Base-by-base conservation (phyloP, 2,113 vertebrate genomes). In the Oryzias curvinotus region DNA sequence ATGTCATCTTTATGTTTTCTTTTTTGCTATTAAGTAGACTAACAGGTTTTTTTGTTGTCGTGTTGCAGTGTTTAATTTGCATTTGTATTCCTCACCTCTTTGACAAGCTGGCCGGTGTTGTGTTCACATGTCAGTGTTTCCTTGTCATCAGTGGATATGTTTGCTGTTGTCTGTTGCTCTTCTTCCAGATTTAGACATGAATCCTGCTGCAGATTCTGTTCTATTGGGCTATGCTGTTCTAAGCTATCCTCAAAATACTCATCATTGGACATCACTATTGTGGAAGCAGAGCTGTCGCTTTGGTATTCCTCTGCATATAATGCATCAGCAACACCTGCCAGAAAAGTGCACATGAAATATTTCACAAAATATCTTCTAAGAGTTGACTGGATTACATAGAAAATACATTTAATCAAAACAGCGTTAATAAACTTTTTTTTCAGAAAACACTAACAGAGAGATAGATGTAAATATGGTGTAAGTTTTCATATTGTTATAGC, bases 21-120 rank as follows among this genome's bases (percentile, higher is more conserved):
- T 50, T 3, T 8, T 12, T 18, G 23, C 36, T 23, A 57, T 17
- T 51, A 28, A 0, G 8, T 30, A 30, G 1, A 1, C 2, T 16
- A 14, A 13, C 36, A 1, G 3, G 28, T 48, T 21, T 49, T 18
- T 48, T 4, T 16, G 1, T 30, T 48, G 0, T 19, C 7, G 21
- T 48, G 18, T 48, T n/a, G 0, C 21, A 44, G 10, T 19, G 18
- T 15, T 21, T 4, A 23, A 28, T 14, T 12, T 62, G 14, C 25
- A 61, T 17, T 25, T 30, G 12, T 14, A n/a, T 21, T 36, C 36
- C 64, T 89, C 92, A 96, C 95, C 96, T 97, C 93, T 82, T 93
- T 95, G 82, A 94, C 92, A 68, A 96, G 89, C 70, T 93, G 90
- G 0, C 74, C 87, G 49, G 92, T 93, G 63, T 94, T 85, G 44